phyloP scores from a whole-genome alignment of 2,888 invertebrate species.

The Anarsia innoxiella region DNA sequence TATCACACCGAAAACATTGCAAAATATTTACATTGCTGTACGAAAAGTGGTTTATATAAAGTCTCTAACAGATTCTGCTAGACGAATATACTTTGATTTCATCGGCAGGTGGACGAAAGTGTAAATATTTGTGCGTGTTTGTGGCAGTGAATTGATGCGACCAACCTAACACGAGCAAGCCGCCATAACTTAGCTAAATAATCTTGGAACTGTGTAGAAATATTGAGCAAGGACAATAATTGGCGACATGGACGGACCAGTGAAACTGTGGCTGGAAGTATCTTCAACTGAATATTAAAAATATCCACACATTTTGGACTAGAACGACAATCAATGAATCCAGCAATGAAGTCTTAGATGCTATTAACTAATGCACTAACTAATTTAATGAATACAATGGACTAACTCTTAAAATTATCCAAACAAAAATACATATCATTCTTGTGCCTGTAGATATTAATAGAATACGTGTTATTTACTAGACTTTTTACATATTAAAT shows the following conservation, averaged over 20 bases:
- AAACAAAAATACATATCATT: constrained; percentile 66
- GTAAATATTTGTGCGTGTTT: constrained; percentile 22
- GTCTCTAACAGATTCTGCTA: background rate
- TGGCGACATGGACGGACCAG: constrained; percentile 25
- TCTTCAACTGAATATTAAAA: constrained; percentile 6
- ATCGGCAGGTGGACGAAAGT: no score
- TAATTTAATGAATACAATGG: constrained; percentile 37
- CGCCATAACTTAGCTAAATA: constrained; percentile 46
- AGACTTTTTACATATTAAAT: background rate
- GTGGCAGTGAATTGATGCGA: constrained; percentile 30
- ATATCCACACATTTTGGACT: no score
- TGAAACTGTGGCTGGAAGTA: constrained; percentile 21
- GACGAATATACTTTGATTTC: no score
- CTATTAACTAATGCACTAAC: constrained; percentile 7
- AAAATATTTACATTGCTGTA: constrained; percentile 27
- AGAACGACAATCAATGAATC: no score
- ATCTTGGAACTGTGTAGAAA: constrained; percentile 34
- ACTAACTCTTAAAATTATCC: constrained; percentile 40
- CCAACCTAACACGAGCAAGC: constrained; percentile 34
- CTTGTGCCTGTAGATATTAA: constrained; percentile 60
- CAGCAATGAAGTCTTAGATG: no score
- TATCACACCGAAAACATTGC: constrained; percentile 40
- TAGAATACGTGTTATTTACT: background rate
- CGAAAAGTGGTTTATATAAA: constrained; percentile 4
- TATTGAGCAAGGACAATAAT: constrained; percentile 29